Base-by-base conservation (phyloP, 2,888 invertebrate genomes). In the Drosophila atroscutellata region DNA sequence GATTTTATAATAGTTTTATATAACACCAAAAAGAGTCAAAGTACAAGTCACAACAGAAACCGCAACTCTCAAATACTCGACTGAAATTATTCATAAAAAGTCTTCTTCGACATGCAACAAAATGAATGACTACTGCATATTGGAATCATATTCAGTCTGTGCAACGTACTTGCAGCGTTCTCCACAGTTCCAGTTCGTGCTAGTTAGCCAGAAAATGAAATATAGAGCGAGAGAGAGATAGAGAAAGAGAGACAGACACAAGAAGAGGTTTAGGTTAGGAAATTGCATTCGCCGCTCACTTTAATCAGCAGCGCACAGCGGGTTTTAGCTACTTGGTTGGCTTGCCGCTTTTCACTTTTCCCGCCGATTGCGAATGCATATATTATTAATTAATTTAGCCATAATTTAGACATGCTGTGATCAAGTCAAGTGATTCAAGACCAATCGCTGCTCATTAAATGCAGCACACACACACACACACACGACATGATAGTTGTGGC, bases 121-220 rank as follows among this genome's bases (percentile, higher is more conserved):
- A 62, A n/a, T 47, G 20, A 42, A 28, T 24, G 30, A 60, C 5
- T 36, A 34, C 50, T 36, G 62, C 62, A 37, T 62, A 30, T 47
- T 30, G 57, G 18, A 57, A 20, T 20, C 39, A 18, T 9, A n/a
- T 56, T 56, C 52, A 20, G 36, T 34, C n/a, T 37, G 28, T 64
- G 32, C 30, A 95, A 18, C 96, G 93, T 96, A 96, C 96, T 96
- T 96, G 96, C 92, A 96, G 93, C 86, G 95, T 95, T 94, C 96
- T 95, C 96, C 96, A 96, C 93, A 96, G 95, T 94, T 96, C 95
- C 94, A 95, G 94, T 94, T 96, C 92, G 67, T 90, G 88, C 91
- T 90, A 71, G 24, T 65, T 42, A 52, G 49, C 18, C 50, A 54
- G 51, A 54, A 69, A 67, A 51, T 36, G 56, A 37, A 36, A 57